Evolutionary conservation across 2,797 vertebrate species (phyloP), one percentile per base, ranked within the genome.

Genomic region (Cheirogaleus major): DNA sequence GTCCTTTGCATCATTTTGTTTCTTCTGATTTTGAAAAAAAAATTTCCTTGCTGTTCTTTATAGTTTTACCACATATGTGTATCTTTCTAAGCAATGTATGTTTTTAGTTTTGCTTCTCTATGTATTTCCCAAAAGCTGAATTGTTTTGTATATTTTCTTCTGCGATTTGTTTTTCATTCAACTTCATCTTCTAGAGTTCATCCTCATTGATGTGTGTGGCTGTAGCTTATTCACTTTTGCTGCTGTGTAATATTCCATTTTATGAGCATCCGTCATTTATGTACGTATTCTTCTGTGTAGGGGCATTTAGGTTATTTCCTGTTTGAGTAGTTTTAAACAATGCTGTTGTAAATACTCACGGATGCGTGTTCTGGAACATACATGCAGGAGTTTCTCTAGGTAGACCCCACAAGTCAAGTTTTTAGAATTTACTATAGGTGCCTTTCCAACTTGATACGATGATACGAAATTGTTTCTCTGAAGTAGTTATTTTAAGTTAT

Each of bases 191-290:
- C 32, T 75, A 23, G 27, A 30, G n/a, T 27, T 45, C 7, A 4
- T 15, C 13, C 13, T 20, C 15, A 3, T 0, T 20, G 23, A 50
- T 0, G 11, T 17, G 5, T 5, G 4, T 12, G 45, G 17, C 30
- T 30, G 5, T 4, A 18, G 5, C 12, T 25, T 38, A 20, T 27
- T 75, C n/a, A 18, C 17, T 25, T 55, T 9, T n/a, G 12, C 27
- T 50, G 15, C 38, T 43, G 25, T 10, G 11, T 23, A 43, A 13
- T 25, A 70, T 65, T 93, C 80, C 23, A 67, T 22, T 76, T 45
- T 45, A 35, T 9, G 35, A 30, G 1, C 41, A 35, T 43, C 50
- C 55, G 9, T 38, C 67, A 69, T 32, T 32, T 75, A 45, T 41
- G 43, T 45, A 7, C 12, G 10, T 9, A 2, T 41, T 93, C 4